Evolutionary conservation across 2,888 invertebrate species (phyloP).

Genomic region (Hypselothyrea guttata): DNA sequence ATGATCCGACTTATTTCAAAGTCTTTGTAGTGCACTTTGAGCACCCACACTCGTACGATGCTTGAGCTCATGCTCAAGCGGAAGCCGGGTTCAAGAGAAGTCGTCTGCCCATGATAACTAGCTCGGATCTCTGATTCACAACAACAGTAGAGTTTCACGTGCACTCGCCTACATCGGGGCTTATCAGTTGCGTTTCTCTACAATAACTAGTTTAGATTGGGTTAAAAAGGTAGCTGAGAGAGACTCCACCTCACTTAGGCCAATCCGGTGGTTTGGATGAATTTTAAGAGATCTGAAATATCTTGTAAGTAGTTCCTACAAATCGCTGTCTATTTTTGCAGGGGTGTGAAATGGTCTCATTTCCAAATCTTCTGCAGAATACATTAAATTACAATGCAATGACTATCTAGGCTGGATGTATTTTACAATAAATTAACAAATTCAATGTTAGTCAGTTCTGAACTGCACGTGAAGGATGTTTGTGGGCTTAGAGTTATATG

Average conservation of each 20-base stretch:
- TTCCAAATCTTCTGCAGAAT: too few relatives aligned
- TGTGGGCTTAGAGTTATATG: conserved; percentile 23
- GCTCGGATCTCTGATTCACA: conserved; percentile 26
- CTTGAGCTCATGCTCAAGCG: conserved; percentile 4
- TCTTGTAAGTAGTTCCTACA: too few relatives aligned
- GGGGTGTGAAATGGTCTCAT: too few relatives aligned
- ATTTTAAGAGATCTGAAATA: too few relatives aligned
- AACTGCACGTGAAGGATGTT: conserved; percentile 29
- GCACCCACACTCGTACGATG: conserved; percentile 1
- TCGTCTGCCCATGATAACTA: neutral
- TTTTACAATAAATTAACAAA: conserved; percentile 50
- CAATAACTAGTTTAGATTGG: too few relatives aligned
- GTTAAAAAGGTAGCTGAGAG: too few relatives aligned
- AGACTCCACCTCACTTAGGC: too few relatives aligned
- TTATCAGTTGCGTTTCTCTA: too few relatives aligned
- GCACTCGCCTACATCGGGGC: neutral
- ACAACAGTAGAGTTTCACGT: neutral
- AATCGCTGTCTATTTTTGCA: too few relatives aligned
- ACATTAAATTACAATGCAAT: too few relatives aligned
- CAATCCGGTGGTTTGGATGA: too few relatives aligned
- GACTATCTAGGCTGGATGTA: too few relatives aligned
- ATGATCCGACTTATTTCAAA: conserved; percentile 1
- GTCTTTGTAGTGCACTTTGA: conserved; percentile 16
- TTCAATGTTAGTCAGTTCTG: conserved; percentile 28
- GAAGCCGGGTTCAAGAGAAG: conserved; percentile 12